These are phyloP conservation scores for Caenorhabditis sp. DNA, from an alignment of 2,888 invertebrate genomes.

Conservation along the genomic window DNA sequence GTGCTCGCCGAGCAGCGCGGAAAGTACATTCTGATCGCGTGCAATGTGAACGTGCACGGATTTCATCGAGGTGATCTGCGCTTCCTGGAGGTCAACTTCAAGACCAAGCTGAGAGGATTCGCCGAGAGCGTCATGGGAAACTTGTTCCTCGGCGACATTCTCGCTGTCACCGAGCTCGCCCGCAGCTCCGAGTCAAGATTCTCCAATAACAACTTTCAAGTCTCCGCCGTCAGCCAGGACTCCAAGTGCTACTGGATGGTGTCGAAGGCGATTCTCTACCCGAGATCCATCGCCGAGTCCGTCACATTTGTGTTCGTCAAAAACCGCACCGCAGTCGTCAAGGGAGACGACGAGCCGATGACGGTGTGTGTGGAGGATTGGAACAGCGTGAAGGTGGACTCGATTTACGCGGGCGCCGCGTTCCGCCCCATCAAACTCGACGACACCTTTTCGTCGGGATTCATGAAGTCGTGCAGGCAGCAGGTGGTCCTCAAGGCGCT, in stretches of 20 bases:
- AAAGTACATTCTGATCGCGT: conserved; percentile 36
- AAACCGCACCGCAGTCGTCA: conserved; percentile 31
- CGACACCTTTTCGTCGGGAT: conserved; percentile 1
- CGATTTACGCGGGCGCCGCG: conserved; percentile 12
- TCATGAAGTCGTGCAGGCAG: neutral
- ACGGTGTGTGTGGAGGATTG: neutral
- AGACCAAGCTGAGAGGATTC: conserved; percentile 7
- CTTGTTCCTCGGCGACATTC: conserved; percentile 34
- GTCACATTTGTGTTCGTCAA: conserved; percentile 21
- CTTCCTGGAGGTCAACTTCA: conserved; percentile 35
- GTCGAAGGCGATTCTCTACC: neutral
- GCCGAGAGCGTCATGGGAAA: neutral
- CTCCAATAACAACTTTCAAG: neutral
- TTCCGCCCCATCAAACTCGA: conserved; percentile 27
- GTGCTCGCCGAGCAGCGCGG: conserved; percentile 12
- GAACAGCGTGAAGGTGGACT: neutral
- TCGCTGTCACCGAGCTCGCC: conserved; percentile 31
- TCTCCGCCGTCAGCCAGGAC: conserved; percentile 3
- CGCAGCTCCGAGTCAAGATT: neutral
- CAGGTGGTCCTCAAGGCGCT: neutral
- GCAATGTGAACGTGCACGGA: conserved; percentile 45
- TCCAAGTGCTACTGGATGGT: conserved; percentile 18
- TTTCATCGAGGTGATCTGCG: conserved; percentile 50
- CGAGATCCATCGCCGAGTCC: neutral
- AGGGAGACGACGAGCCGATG: conserved; percentile 49